A percentile compares a stretch with the other conserved stretches of the same genome.
phyloP scores from a whole-genome alignment of 35 echinoderm and acorn worm genomes.

The Chiridota heheva region DNA sequence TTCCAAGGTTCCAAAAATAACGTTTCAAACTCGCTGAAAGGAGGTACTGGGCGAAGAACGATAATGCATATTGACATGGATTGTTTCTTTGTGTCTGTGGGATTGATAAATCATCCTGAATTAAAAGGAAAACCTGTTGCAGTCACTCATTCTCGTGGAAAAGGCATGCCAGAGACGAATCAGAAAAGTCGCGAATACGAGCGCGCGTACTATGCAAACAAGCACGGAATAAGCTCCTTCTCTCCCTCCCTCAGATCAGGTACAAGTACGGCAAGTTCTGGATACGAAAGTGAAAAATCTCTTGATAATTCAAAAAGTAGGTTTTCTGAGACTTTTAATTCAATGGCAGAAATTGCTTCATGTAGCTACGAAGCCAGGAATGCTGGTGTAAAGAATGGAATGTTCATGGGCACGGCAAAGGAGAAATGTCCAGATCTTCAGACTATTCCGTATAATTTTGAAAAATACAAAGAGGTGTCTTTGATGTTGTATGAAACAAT shows the following conservation, averaged over 20 bases:
- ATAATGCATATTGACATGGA: constrained; percentile 99
- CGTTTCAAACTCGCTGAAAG: neutral
- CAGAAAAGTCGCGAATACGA: constrained; percentile 69
- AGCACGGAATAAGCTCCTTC: too few relatives aligned
- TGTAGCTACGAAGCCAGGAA: constrained; percentile 93
- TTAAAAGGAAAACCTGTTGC: constrained; percentile 89
- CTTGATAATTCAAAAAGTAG: too few relatives aligned
- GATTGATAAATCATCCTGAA: constrained; percentile 76
- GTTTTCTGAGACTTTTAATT: too few relatives aligned
- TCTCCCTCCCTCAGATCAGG: too few relatives aligned
- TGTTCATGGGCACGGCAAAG: constrained; percentile 93
- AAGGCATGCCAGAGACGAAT: constrained; percentile 63
- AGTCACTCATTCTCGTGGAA: constrained; percentile 88
- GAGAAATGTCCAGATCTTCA: constrained; percentile 78
- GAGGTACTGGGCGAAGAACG: neutral
- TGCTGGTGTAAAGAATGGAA: constrained; percentile 87
- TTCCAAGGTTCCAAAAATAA: neutral
- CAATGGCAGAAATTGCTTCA: constrained; percentile 92
- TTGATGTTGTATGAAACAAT: constrained; percentile 83
- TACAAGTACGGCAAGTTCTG: too few relatives aligned
- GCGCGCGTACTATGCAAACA: constrained; percentile 68
- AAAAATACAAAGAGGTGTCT: constrained; percentile 84
- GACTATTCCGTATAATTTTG: constrained; percentile 98
- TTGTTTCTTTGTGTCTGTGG: constrained; percentile 98
- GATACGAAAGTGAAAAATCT: too few relatives aligned